These are phyloP conservation scores for Anseranas semipalmata DNA, from an alignment of 2,113 vertebrate genomes.

Conservation along the genomic window DNA sequence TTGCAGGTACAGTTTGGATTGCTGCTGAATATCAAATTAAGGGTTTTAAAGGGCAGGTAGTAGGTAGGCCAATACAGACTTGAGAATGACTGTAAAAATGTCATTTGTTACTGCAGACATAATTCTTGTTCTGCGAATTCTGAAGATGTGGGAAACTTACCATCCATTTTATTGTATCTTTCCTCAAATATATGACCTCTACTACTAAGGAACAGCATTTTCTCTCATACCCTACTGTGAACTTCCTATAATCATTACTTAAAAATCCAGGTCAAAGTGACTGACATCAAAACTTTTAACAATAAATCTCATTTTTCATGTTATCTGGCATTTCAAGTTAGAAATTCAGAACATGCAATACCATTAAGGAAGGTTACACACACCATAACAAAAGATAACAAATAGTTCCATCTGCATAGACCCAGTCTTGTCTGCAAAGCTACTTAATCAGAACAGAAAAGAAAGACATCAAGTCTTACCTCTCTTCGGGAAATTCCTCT, in stretches of 20 bases:
- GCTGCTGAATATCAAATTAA: background rate
- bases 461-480: constrained; percentile 75
- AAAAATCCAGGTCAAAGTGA: background rate
- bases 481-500: constrained; percentile 91
- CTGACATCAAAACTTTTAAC: background rate
- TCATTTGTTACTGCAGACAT: background rate
- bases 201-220: background rate
- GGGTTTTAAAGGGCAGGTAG: background rate
- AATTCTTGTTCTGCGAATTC: background rate
- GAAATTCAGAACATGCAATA: background rate
- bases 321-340: background rate
- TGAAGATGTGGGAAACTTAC: background rate
- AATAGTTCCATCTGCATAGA: background rate
- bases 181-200: background rate
- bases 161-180: background rate
- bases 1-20: background rate
- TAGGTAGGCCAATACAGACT: background rate
- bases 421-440: background rate
- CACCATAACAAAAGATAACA: background rate
- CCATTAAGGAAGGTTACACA: background rate
- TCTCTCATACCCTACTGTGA: background rate
- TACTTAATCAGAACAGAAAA: background rate
- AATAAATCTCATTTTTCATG: background rate
- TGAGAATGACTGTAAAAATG: background rate
- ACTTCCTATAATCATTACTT: background rate